These are phyloP conservation scores for Poeciliopsis gracilis DNA, from an alignment of 2,797 vertebrate species.

Conservation along the genomic window DNA sequence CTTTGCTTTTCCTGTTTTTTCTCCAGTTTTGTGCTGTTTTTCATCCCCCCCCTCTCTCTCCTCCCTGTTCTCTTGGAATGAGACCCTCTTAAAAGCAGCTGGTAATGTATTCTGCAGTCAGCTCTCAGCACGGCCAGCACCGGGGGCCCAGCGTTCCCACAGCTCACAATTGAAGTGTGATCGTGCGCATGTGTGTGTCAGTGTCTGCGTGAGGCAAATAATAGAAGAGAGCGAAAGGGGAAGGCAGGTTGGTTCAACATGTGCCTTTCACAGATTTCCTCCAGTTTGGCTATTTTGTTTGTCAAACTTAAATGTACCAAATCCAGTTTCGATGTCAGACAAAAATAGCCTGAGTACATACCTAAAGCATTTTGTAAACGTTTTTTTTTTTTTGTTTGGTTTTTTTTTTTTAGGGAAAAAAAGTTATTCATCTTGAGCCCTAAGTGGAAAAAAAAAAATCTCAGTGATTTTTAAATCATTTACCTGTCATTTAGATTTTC, in stretches of 20 bases:
- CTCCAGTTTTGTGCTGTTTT: constrained; percentile 40
- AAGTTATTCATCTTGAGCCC: not conserved
- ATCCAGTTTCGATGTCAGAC: not conserved
- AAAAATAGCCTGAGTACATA: not conserved
- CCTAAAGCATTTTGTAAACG: not conserved
- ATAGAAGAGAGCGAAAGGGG: constrained; percentile 26
- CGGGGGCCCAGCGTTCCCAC: constrained; percentile 59
- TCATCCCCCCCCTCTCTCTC: not conserved
- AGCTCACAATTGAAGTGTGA: constrained; percentile 54
- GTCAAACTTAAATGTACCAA: not conserved
- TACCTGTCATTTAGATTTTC: not conserved
- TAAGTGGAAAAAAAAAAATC: not conserved
- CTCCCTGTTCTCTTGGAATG: constrained; percentile 41
- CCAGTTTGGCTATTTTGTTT: not conserved
- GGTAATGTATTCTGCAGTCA: constrained; percentile 74
- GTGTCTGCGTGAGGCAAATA: constrained; percentile 12
- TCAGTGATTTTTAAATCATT: not conserved
- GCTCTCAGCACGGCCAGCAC: constrained; percentile 53
- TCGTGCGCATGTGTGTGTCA: constrained; percentile 20
- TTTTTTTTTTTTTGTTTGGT: not conserved
- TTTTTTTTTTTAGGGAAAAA: not conserved
- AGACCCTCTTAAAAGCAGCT: constrained; percentile 66
- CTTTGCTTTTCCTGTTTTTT: constrained; percentile 69
- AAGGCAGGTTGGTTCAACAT: constrained; percentile 54
- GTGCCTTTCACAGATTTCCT: not conserved